Evolutionary conservation across 2,797 vertebrate genomes (phyloP).

Genomic region (Cottoperca gobio): DNA sequence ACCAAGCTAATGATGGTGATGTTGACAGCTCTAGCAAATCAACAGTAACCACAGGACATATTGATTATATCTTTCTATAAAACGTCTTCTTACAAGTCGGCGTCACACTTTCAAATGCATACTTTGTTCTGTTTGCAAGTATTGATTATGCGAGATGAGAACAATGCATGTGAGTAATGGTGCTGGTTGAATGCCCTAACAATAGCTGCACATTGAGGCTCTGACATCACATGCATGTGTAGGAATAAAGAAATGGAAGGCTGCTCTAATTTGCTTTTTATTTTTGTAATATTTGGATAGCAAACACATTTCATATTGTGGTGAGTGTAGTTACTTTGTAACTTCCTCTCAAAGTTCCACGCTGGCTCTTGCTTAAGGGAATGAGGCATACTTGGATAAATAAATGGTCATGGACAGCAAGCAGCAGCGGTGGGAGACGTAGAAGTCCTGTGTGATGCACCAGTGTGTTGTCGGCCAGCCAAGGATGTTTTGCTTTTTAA

Average conservation of each 20-base stretch:
- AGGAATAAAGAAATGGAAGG: background rate
- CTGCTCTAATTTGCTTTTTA: background rate
- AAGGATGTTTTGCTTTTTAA: conserved; percentile 72
- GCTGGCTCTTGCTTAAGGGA: background rate
- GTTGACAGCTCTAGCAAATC: conserved; percentile 6
- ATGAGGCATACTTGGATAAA: background rate
- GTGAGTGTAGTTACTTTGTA: background rate
- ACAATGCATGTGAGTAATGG: background rate
- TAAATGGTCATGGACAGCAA: background rate
- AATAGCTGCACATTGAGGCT: background rate
- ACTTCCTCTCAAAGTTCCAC: background rate
- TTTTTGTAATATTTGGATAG: background rate
- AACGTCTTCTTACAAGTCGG: background rate
- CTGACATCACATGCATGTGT: background rate
- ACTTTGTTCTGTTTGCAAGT: background rate
- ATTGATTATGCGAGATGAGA: background rate
- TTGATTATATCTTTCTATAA: conserved; percentile 4
- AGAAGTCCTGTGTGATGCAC: conserved; percentile 31
- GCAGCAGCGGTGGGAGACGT: conserved; percentile 5
- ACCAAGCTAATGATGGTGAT: background rate
- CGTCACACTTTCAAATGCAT: background rate
- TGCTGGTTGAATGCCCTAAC: background rate
- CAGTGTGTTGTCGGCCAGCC: conserved; percentile 34
- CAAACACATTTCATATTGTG: background rate
- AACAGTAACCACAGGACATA: background rate